Conservation (phyloP, 1,140 invertebrate species). For the Calycopis cecrops region DNA sequence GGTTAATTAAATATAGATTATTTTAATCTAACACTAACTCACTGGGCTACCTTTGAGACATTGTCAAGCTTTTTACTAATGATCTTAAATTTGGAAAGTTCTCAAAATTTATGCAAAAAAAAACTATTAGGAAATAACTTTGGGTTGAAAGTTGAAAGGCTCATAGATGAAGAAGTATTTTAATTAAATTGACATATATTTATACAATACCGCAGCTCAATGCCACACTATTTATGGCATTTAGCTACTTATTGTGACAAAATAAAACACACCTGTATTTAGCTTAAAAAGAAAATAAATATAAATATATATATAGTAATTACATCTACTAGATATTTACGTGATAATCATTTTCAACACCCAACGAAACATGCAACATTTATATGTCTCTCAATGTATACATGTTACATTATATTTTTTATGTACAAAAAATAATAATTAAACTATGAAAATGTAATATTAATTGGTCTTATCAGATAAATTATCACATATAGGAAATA, state of each 20-base stretch:
- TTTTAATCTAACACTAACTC: too few species aligned
- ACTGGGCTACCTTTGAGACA: too few species aligned
- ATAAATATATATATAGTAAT: background rate
- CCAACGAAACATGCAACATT: constrained; percentile 8
- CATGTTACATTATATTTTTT: constrained; percentile 5
- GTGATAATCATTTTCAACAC: constrained; percentile 4
- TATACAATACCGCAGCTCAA: too few species aligned
- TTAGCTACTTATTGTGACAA: too few species aligned
- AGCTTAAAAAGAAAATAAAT: constrained; percentile 8
- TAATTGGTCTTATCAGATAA: constrained; percentile 8
- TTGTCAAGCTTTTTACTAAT: too few species aligned
- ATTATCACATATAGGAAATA: constrained; percentile 10
- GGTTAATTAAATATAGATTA: too few species aligned
- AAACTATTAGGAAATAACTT: background rate
- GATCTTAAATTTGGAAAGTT: too few species aligned
- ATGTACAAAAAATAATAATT: constrained; percentile 10
- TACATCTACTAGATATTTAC: constrained; percentile 1
- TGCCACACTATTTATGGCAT: too few species aligned
- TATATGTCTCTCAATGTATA: background rate
- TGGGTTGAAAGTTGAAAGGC: background rate
- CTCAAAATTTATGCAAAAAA: too few species aligned
- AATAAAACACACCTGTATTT: too few species aligned
- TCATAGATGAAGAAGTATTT: too few species aligned
- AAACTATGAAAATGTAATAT: constrained; percentile 12
- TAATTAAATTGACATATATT: too few species aligned